Evolutionary conservation across 2,797 vertebrate genomes (phyloP), one percentile per base, ranked within the genome.

Genomic region (Cyprinodon diabolis): DNA sequence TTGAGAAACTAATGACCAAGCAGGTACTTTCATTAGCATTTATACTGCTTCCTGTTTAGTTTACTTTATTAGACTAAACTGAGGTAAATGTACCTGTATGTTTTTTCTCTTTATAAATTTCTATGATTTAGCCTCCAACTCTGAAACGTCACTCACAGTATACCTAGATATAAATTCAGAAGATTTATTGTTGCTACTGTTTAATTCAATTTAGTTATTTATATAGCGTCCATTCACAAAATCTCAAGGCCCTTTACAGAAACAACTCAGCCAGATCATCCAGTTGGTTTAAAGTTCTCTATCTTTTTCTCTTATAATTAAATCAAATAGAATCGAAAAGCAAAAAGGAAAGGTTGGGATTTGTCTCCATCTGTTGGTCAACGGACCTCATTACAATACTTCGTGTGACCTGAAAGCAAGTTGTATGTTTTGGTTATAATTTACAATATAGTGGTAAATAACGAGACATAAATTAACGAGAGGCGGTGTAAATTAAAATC

Each of bases 1-100:
- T 99, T 92, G 96, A 98, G 92, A 97, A 96, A 90, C 96, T 99
- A 71, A 99, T 99, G 98, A 95, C 94, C 85, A 97, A 96, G 86
- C 97, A 99, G 96, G 98, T 98, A 69, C n/a, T 47, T 35, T 1
- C 21, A 35, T 19, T 55, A 35, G 15, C 15, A 21, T 40, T 11
- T 40, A 37, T 62, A 9, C 6, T 62, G 2, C 15, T 1, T 43
- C 21, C 12, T 19, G 62, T 45, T 45, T 65, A 65, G 21, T 30
- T 30, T 30, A 30, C 30, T 65, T 65, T 63, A 5, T 12, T 63
- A 7, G 37, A 43, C 5, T 13, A 45, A 56, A 56, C 11, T 43
- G 43, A 30, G 30, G 30, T 30, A 3, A 45, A 43, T 21, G 25
- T 6, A 4, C 54, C 14, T 4, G 11, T 2, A 10, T 30, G n/a